Percentiles rank a stretch among this genome's conserved stretches.
phyloP scores from a whole-genome alignment of 2,797 vertebrate genomes.

The Tapera naevia region DNA sequence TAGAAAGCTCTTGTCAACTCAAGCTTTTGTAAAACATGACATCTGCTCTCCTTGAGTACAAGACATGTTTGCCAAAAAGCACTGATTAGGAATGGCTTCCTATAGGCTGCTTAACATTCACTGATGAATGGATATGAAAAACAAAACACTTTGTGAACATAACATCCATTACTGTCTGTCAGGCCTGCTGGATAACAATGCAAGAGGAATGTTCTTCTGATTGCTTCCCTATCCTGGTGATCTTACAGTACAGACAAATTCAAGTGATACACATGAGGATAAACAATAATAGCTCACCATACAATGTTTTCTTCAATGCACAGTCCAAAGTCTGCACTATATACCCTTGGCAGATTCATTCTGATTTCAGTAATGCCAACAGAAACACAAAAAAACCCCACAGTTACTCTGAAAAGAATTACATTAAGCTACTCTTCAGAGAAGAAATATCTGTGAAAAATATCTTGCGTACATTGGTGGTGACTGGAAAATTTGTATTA shows the following conservation, averaged over 20 bases:
- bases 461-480: neutral
- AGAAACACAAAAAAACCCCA: neutral
- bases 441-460: neutral
- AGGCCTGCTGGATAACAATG: neutral
- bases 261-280: neutral
- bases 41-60: neutral
- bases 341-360: neutral
- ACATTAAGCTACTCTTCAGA: neutral
- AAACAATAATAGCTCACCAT: neutral
- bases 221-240: neutral
- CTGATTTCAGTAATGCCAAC: neutral
- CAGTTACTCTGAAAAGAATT: neutral
- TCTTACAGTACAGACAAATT: neutral
- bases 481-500: neutral
- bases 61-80: conserved; percentile 7
- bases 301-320: neutral
- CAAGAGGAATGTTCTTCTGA: neutral
- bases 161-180: neutral
- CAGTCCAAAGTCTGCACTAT: neutral
- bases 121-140: neutral
- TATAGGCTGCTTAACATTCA: neutral
- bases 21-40: neutral
- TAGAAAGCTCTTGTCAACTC: neutral
- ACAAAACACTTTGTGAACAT: neutral
- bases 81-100: neutral